Conservation (phyloP, 2,113 vertebrate species). For the Lepus americanus region DNA sequence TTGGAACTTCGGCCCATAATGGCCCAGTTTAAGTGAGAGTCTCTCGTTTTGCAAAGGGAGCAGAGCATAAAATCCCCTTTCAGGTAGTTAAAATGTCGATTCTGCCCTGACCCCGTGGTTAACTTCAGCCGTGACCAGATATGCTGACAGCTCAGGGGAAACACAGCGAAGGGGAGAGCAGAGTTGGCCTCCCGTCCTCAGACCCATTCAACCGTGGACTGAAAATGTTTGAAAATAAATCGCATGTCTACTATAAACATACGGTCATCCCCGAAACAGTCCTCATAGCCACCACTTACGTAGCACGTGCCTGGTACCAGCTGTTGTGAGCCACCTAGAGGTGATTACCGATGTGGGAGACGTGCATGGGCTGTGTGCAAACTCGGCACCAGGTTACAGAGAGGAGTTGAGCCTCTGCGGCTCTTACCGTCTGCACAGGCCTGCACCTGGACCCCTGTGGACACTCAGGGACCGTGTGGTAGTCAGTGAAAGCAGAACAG, state of each 20-base stretch:
- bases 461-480: not conserved
- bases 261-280: not conserved
- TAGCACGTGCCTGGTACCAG: not conserved
- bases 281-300: not conserved
- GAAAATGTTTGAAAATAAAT: not conserved
- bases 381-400: not conserved
- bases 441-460: not conserved
- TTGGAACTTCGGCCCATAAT: not conserved
- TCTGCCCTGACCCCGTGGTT: slow-evolving; percentile 55
- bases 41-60: slow-evolving; percentile 6
- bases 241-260: not conserved
- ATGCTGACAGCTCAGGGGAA: slow-evolving; percentile 61
- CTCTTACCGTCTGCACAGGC: not conserved
- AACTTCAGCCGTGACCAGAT: slow-evolving; percentile 41
- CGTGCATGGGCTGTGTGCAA: not conserved
- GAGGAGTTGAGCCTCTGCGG: not conserved
- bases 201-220: not conserved
- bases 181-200: not conserved
- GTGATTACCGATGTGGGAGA: not conserved
- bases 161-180: not conserved
- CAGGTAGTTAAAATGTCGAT: slow-evolving; percentile 62
- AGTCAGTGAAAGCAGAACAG: not conserved
- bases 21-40: not conserved
- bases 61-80: slow-evolving; percentile 64
- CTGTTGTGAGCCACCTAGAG: not conserved